Conservation (phyloP, 2,888 invertebrate genomes). For the Pteria penguin region DNA sequence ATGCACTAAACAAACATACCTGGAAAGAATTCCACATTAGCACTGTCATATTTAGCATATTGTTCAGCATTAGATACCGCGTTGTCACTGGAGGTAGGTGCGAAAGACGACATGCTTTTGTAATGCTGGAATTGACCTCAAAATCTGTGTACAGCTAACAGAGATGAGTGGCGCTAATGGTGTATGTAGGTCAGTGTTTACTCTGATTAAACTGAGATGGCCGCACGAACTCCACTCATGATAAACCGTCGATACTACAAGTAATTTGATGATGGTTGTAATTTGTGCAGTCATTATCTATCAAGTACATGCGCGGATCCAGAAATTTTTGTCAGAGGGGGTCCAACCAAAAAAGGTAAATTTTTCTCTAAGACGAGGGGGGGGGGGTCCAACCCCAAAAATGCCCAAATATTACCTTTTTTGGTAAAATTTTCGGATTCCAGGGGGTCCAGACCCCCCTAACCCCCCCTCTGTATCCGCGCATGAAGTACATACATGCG, state of each 20-base stretch:
- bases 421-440: too few species aligned
- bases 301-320: too few species aligned
- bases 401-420: too few species aligned
- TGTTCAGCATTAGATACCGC: constrained; percentile 24
- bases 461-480: too few species aligned
- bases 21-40: constrained; percentile 65
- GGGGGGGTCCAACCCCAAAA: too few species aligned
- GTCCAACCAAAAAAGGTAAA: too few species aligned
- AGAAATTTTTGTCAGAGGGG: too few species aligned
- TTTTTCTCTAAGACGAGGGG: too few species aligned
- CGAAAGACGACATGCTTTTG: constrained; percentile 70
- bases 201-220: not conserved
- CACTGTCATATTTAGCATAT: constrained; percentile 57
- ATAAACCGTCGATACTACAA: not conserved
- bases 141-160: not conserved
- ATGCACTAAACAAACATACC: constrained; percentile 50
- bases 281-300: too few species aligned
- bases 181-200: not conserved
- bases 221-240: not conserved
- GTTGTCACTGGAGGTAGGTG: constrained; percentile 61
- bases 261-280: too few species aligned
- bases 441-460: too few species aligned
- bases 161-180: not conserved
- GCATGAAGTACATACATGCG: too few species aligned
- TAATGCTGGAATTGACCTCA: not conserved